These are phyloP conservation scores for Urechis unicinctus DNA, from an alignment of 2,888 invertebrate genomes.

Conservation along the genomic window DNA sequence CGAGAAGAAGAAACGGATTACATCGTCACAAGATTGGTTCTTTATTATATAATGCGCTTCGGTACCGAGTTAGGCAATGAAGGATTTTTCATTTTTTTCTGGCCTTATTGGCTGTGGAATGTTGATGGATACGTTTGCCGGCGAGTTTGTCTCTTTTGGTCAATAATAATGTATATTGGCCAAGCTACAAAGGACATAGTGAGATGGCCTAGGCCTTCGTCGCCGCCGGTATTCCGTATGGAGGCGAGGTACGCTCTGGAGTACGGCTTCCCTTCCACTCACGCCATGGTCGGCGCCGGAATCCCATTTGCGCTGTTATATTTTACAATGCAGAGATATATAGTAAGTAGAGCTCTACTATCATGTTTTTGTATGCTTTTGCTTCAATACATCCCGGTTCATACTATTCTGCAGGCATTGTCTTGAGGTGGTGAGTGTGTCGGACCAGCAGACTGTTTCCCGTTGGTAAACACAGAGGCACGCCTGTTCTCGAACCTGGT, in stretches of 20 bases:
- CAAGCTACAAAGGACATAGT: constrained; percentile 85
- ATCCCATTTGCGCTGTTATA: constrained; percentile 79
- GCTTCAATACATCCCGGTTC: too few relatives aligned
- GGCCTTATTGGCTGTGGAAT: constrained; percentile 93
- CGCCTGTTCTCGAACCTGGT: too few relatives aligned
- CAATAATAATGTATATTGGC: constrained; percentile 45
- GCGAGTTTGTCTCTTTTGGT: constrained; percentile 57
- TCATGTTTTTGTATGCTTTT: not conserved
- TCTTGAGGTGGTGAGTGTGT: too few relatives aligned
- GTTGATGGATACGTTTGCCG: constrained; percentile 80
- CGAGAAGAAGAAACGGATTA: constrained; percentile 3
- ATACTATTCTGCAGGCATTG: too few relatives aligned
- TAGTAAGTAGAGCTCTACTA: constrained; percentile 42
- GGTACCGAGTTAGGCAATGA: constrained; percentile 86
- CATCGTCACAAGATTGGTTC: constrained; percentile 50
- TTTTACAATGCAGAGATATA: constrained; percentile 74
- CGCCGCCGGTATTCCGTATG: constrained; percentile 73
- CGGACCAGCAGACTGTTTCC: too few relatives aligned
- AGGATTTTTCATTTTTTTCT: constrained; percentile 82
- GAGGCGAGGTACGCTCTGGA: constrained; percentile 85
- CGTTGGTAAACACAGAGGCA: too few relatives aligned
- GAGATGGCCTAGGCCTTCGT: constrained; percentile 68
- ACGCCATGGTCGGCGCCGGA: constrained; percentile 83
- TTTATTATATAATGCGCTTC: constrained; percentile 77
- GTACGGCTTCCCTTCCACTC: constrained; percentile 93